Evolutionary conservation across 1,140 invertebrate species (phyloP), one percentile per base, ranked within the genome.

Genomic region (Musca vetustissima): DNA sequence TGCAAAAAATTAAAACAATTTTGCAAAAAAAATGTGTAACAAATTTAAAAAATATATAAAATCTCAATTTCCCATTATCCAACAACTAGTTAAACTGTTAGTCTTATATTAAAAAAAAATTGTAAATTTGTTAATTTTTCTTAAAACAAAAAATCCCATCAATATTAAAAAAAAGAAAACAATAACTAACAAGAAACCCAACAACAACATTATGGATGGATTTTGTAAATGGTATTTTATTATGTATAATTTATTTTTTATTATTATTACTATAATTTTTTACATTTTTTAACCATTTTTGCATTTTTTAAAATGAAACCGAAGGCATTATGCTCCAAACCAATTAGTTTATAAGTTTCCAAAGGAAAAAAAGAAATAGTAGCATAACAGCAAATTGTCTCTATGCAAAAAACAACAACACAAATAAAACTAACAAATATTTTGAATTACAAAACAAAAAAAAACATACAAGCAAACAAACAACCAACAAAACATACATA

Each of bases 51-150:
- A 4, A 21, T 19, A 61, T 17, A 32, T 9, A 52, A 59, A 28
- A 32, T 25, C 13, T n/a, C 14, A 59, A 28, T n/a, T 28, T 61
- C 57, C 32, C n/a, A n/a, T n/a, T n/a, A 61, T 36, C 19, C 17
- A 61, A 61, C 28, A 61, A 61, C 57, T 61, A 61, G 28, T 61
- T 61, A 61, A 61, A 61, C 57, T 61, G 36, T 61, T 61, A 43
- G 36, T 43, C 36, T 43, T 43, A 43, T 43, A 43, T 13, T 1
- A 43, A 43, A 43, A 43, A 43, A 43, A 43, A 43, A 43, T 43
- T 43, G 36, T 43, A 43, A 43, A 43, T 43, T 43, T 43, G 36
- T 43, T 43, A 43, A 43, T 9, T 43, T 43, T 43, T 9, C 11
- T 43, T 28, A 28, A 28, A 28, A 28, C 28, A 4, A 32, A 59